Evolutionary conservation across 1,140 invertebrate genomes (phyloP).

Genomic region (Zaprionus ornatus): DNA sequence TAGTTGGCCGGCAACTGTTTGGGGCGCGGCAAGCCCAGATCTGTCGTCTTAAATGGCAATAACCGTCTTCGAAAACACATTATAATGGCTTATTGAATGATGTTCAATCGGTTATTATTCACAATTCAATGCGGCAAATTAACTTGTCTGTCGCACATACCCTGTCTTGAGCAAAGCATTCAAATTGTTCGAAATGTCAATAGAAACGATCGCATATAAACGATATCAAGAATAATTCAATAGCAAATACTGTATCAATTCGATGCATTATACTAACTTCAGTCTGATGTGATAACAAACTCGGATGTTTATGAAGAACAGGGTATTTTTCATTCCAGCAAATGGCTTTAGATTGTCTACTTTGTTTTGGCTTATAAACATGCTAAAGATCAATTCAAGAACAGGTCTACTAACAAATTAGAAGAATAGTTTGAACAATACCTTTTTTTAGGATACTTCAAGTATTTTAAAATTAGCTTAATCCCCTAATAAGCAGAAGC

Average conservation of each 20-base stretch:
- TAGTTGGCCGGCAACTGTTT: not conserved
- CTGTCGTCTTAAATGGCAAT: slow-evolving; percentile 33
- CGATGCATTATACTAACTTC: not conserved
- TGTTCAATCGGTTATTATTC: slow-evolving; percentile 28
- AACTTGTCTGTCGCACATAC: slow-evolving; percentile 8
- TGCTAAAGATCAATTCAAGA: not conserved
- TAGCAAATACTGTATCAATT: not conserved
- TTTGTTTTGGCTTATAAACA: not conserved
- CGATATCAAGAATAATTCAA: not conserved
- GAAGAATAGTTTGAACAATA: not conserved
- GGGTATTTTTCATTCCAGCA: not conserved
- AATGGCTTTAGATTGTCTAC: not conserved
- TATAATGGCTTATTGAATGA: slow-evolving; percentile 25
- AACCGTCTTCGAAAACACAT: slow-evolving; percentile 32
- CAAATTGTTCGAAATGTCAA: not conserved
- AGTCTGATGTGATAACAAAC: not conserved
- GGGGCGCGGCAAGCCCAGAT: slow-evolving; percentile 4
- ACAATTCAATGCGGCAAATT: slow-evolving; percentile 5
- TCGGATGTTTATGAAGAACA: not conserved
- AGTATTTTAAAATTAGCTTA: not conserved
- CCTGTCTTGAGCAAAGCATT: not conserved
- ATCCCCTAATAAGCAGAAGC: not conserved
- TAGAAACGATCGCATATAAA: not conserved
- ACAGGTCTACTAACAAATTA: not conserved
- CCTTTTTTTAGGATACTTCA: not conserved